phyloP scores from a whole-genome alignment of 1,140 invertebrate genomes.

The Drosophila azteca region DNA sequence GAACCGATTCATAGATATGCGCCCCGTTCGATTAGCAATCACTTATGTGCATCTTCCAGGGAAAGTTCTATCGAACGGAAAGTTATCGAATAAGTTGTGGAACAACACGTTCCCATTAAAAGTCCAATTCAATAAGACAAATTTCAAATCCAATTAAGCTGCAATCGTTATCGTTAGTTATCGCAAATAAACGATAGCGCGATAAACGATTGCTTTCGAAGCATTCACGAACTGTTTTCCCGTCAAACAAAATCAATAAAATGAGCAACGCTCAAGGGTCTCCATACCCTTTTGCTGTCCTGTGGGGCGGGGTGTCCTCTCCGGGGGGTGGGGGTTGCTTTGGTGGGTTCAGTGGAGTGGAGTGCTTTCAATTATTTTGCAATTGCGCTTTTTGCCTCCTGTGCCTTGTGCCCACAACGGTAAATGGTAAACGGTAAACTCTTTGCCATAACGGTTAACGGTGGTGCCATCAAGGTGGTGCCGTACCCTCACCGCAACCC shows the following conservation, averaged over 20 bases:
- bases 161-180: too few relatives aligned
- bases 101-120: too few relatives aligned
- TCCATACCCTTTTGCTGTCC: conserved; percentile 11
- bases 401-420: conserved; percentile 8
- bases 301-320: not conserved
- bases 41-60: too few relatives aligned
- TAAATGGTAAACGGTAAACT: conserved; percentile 41
- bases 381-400: conserved; percentile 52
- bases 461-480: conserved; percentile 2
- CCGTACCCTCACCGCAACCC: not conserved
- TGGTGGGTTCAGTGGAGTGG: conserved; percentile 21
- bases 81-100: too few relatives aligned
- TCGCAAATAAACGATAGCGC: conserved; percentile 11
- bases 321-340: not conserved
- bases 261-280: conserved; percentile 19
- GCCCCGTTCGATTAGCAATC: too few relatives aligned
- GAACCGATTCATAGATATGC: too few relatives aligned
- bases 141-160: too few relatives aligned
- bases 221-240: conserved; percentile 9
- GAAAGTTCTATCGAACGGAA: too few relatives aligned
- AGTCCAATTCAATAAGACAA: too few relatives aligned
- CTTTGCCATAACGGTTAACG: conserved; percentile 56
- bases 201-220: conserved; percentile 5
- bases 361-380: conserved; percentile 61
- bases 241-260: conserved; percentile 46